Base-by-base conservation (phyloP, 30 jellyfish, hydroid and myxozoan genomes). In the Euphysa ruthae region DNA sequence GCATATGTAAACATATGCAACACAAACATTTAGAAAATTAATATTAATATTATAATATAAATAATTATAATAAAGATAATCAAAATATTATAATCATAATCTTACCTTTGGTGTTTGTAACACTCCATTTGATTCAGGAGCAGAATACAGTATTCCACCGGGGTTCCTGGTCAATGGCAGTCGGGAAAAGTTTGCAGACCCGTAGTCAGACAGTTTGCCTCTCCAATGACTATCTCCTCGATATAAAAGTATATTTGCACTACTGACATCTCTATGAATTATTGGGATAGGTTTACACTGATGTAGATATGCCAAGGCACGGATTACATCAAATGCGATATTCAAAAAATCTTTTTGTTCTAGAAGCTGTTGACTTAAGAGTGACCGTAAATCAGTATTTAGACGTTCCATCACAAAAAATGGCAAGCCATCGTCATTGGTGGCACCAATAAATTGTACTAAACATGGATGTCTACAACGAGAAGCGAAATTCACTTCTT, bases 391-490 rank as follows among this genome's bases (percentile, higher is more conserved):
- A 43, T 86, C 96, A 2, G 82, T 79, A 12, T 79, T 81, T 44
- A 86, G 74, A 2, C 78, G 74, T 57, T 86, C 96, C 68, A 90
- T 63, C 33, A 86, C 87, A 34, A 86, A 79, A 38, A 86, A 33
- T 34, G 96, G 96, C n/a, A 63, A 58, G 29, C 96, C 96, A 63
- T 86, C 93, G 25, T 79, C 94, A 58, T 73, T 52, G 1, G 96
- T 86, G 3, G 96, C 96, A 50, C 96, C 96, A 28, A 86, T 86
- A 66, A 86, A 86, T 81, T 86, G 96, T 44, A 86, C 82, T 55
- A 86, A 63, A 35, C 93, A 86, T 10, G 96, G 96, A 68, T 86
- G 96, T 46, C 96, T 93, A 52, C 96, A 86, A 2, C 94, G 84
- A 22, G 96, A 66, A 1, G 96, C 96, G 66, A 86, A 78, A 49